Conservation (phyloP, 2,888 invertebrate species). For the Ornithoptera alexandrae region DNA sequence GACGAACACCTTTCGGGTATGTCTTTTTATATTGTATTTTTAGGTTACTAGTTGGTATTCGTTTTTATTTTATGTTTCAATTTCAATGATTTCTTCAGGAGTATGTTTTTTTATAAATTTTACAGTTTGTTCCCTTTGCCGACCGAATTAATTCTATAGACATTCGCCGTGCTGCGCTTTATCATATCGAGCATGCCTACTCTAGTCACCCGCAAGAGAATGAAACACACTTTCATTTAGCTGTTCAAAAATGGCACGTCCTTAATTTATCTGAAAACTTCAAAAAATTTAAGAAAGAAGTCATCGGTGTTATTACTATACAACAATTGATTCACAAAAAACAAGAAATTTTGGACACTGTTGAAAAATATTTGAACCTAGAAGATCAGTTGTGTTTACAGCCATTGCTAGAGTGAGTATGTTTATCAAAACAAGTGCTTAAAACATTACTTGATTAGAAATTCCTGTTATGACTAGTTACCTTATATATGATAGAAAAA, state of each 20-base stretch:
- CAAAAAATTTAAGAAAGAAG: constrained; percentile 86
- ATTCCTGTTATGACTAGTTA: not conserved
- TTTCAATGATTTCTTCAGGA: constrained; percentile 17
- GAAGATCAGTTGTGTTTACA: constrained; percentile 87
- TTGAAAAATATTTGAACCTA: constrained; percentile 86
- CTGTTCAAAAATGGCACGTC: constrained; percentile 93
- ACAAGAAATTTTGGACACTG: constrained; percentile 84
- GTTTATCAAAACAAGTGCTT: not conserved
- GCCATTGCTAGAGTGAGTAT: constrained; percentile 90
- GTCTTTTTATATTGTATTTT: constrained; percentile 56
- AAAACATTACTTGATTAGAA: not conserved
- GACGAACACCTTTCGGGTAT: constrained; percentile 88
- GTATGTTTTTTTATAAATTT: constrained; percentile 34
- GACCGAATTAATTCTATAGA: constrained; percentile 92
- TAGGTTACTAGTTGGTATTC: constrained; percentile 27
- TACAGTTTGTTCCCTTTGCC: constrained; percentile 91
- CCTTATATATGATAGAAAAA: too few relatives aligned
- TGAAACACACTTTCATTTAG: constrained; percentile 89
- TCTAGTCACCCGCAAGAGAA: constrained; percentile 84
- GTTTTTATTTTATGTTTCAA: not conserved
- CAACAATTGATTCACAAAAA: constrained; percentile 91
- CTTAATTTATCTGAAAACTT: constrained; percentile 93
- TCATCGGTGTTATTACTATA: constrained; percentile 87
- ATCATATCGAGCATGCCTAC: constrained; percentile 89
- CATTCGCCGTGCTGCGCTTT: constrained; percentile 89